Evolutionary conservation across 2,888 invertebrate genomes (phyloP), one percentile per base, ranked within the genome.

Genomic region (Agapostemon virescens): DNA sequence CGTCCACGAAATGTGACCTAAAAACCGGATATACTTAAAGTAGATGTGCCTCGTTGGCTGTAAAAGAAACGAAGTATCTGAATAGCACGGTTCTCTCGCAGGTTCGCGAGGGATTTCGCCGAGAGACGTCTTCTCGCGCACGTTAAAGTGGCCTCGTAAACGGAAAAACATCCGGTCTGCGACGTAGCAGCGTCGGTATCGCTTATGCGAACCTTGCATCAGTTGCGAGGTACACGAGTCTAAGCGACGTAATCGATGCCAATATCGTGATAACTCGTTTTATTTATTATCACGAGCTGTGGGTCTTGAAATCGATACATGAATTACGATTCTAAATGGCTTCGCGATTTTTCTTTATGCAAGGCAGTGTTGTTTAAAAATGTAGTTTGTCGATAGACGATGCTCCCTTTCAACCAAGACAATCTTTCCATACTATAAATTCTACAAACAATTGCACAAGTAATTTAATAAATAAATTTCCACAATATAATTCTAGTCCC

Each of bases 11-110:
- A 71, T 71, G 67, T 49, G 74, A 79, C 67, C 68, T 74, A 71
- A 79, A 78, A 69, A 69, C 69, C 58, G 66, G 38, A 64, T 69
- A 61, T 55, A 38, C 74, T 79, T 70, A 70, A 71, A 74, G 71
- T 64, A 67, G 68, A 79, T 69, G 66, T 38, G 58, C 42, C 68
- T 63, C 67, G 30, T 26, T 66, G 15, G 26, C 17, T 38, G 63
- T 67, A 49, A 79, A 79, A 79, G 70, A 63, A 70, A 49, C 64
- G 17, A 38, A 17, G 38, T 17, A 45, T 40, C 45, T 23, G 33
- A 45, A 26, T 23, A 49, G 13, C 61, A 17, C 23, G 23, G 52
- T 76, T 42, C 64, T 38, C 20, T 38, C 45, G 45, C 36, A 36
- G 36, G 38, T 63, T 69, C 38, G 68, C 68, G 17, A 36, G 49